Evolutionary conservation across 2,797 vertebrate genomes (phyloP).

Genomic region (Amniataba percoides): DNA sequence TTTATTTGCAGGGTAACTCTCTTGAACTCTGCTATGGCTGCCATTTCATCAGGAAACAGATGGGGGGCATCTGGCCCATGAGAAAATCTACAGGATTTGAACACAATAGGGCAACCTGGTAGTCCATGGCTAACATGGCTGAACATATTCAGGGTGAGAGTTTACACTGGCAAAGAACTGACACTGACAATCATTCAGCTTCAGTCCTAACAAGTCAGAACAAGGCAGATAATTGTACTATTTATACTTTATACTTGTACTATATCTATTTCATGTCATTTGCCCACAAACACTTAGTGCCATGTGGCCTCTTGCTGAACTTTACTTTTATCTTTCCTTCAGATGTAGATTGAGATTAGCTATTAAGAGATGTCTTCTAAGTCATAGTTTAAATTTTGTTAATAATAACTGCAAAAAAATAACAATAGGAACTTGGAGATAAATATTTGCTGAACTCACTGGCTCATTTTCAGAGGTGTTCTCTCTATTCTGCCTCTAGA

Average conservation of each 20-base stretch:
- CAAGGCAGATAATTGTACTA: background rate
- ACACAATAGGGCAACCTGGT: conserved; percentile 39
- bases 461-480: background rate
- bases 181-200: background rate
- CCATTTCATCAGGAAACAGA: conserved; percentile 72
- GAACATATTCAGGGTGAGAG: conserved; percentile 5
- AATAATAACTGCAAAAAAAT: background rate
- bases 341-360: background rate
- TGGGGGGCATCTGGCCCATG: conserved; percentile 46
- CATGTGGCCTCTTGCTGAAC: conserved; percentile 28
- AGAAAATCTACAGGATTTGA: conserved; percentile 31
- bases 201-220: background rate
- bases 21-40: conserved; percentile 60
- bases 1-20: conserved; percentile 66
- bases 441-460: conserved; percentile 56
- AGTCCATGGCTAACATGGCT: conserved; percentile 2
- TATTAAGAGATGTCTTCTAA: conserved; percentile 17
- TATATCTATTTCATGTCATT: background rate
- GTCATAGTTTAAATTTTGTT: background rate
- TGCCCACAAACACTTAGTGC: background rate
- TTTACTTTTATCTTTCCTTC: conserved; percentile 6
- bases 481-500: conserved; percentile 36
- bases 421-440: background rate
- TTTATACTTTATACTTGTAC: too few species aligned
- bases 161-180: background rate